Evolutionary conservation across 2,113 vertebrate species (phyloP), one percentile per base, ranked within the genome.

Genomic region (Brachyhypopomus occidentalis): DNA sequence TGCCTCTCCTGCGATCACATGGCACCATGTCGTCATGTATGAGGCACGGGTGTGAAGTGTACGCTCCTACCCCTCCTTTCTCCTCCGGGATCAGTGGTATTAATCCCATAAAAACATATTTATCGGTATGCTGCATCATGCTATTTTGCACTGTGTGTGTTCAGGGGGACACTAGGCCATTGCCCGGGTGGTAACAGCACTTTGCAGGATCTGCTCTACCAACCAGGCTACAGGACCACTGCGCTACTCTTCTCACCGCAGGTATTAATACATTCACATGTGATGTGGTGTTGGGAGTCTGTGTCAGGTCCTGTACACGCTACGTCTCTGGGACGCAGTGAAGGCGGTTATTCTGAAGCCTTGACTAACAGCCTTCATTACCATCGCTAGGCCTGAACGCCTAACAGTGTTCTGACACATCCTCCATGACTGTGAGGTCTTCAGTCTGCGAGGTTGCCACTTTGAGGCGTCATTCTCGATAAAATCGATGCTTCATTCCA

Each of bases 371-470:
- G 45, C 45, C 72, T 56, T 63, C 41, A 66, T 45, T 45, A 12
- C 56, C n/a, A 56, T 75, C 38, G 22, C 67, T 36, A 79, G 20
- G 56, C 8, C 22, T 19, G 77, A 81, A 63, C 27, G 69, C 34
- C 74, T 58, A 69, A 63, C 56, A 60, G 56, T 4, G 4, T 66
- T 80, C 71, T 1, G 30, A 27, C 3, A 56, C 22, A 16, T 45
- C 41, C n/a, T 66, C 5, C 41, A 41, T 9, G 38, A 34, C 25
- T 38, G 60, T n/a, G 45, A 25, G 75, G 23, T 55, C 63, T 81
- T 69, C 75, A 45, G 75, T 75, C 79, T 59, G 8, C 5, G 79
- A 81, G 72, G 36, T 74, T 59, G 36, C 45, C 48, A 60, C 38
- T 81, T 45, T 75, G 23, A 69, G 52, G 48, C 23, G 56, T 81